Conservation (phyloP, 1,140 invertebrate species). For the Bradysia coprophila region DNA sequence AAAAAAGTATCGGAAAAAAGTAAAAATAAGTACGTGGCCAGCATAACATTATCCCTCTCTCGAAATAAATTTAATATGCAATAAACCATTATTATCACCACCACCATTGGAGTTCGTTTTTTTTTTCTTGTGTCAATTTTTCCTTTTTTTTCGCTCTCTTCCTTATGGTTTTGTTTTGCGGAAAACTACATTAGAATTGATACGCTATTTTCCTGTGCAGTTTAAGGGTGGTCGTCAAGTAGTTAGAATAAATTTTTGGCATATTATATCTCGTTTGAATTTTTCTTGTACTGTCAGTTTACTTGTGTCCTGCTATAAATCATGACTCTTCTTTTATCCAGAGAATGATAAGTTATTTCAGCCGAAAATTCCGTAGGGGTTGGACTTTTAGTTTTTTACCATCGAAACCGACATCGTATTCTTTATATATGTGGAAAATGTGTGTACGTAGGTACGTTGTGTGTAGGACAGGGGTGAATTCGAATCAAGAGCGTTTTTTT, state of each 20-base stretch:
- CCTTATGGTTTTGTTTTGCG: too few species aligned
- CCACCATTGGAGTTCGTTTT: neutral
- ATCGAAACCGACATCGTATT: neutral
- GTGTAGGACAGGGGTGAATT: neutral
- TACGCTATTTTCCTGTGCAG: neutral
- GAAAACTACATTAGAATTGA: neutral
- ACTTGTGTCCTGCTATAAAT: neutral
- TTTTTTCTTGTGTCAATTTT: neutral
- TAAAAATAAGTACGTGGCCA: neutral
- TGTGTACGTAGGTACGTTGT: too few species aligned
- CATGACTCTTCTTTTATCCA: neutral
- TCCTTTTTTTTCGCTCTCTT: too few species aligned
- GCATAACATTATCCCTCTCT: neutral
- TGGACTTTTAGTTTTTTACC: neutral
- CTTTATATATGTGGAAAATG: too few species aligned
- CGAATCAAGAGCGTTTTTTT: neutral
- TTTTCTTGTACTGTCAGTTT: neutral
- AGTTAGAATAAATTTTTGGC: neutral
- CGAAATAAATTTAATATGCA: neutral
- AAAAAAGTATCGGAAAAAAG: too few species aligned
- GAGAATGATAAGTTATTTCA: neutral
- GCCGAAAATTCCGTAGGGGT: neutral
- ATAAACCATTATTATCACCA: neutral
- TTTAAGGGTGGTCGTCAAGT: neutral
- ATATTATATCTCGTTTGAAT: neutral